phyloP scores from a whole-genome alignment of 2,888 invertebrate species.

The Brachycybe producta region DNA sequence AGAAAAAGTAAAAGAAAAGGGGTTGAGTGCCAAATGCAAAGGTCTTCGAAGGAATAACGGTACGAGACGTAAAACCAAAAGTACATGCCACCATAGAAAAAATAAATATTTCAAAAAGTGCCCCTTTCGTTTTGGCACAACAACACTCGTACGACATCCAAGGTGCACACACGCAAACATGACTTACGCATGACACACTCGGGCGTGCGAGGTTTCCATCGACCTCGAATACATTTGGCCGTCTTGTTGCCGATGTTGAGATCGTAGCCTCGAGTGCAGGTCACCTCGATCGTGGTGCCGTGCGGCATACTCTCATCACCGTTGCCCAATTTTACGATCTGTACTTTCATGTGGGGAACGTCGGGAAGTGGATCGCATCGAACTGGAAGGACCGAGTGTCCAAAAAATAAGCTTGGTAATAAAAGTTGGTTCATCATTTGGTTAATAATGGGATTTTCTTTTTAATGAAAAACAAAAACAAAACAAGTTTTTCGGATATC shows the following conservation, averaged over 20 bases:
- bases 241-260: slow-evolving; percentile 62
- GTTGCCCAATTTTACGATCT: slow-evolving; percentile 45
- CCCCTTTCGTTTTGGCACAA: too few relatives aligned
- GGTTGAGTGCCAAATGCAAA: too few relatives aligned
- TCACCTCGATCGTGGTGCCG: slow-evolving; percentile 59
- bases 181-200: slow-evolving; percentile 50
- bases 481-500: not conserved
- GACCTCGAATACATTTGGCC: slow-evolving; percentile 65
- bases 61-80: too few relatives aligned
- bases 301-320: slow-evolving; percentile 40
- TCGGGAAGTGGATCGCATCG: slow-evolving; percentile 54
- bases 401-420: too few relatives aligned
- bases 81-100: too few relatives aligned
- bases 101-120: too few relatives aligned
- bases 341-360: slow-evolving; percentile 52
- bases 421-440: too few relatives aligned
- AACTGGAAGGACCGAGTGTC: slow-evolving; percentile 22
- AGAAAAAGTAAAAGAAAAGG: too few relatives aligned
- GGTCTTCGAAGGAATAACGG: too few relatives aligned
- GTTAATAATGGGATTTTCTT: too few relatives aligned
- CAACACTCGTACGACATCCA: too few relatives aligned
- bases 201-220: slow-evolving; percentile 72
- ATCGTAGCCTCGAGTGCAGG: slow-evolving; percentile 63
- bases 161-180: not conserved
- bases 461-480: not conserved